These are phyloP conservation scores for Neoniphon sammara DNA, from an alignment of 2,797 vertebrate genomes.

Conservation along the genomic window DNA sequence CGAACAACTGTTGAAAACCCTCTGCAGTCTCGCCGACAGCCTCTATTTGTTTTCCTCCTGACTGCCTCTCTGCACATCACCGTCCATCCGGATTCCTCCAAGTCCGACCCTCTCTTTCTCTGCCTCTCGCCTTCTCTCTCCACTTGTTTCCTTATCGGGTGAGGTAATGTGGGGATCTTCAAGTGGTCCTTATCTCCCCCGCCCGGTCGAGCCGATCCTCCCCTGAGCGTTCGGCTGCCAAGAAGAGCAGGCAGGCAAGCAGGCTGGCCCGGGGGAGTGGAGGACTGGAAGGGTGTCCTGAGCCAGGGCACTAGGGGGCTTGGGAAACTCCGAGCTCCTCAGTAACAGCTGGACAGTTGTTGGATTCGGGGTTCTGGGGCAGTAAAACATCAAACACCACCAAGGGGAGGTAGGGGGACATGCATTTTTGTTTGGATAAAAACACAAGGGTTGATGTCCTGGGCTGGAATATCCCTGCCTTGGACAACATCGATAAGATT, in stretches of 20 bases:
- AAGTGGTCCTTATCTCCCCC: conserved; percentile 83
- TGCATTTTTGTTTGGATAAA: conserved; percentile 8
- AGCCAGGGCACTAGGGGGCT: conserved; percentile 74
- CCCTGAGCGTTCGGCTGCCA: conserved; percentile 77
- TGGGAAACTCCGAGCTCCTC: conserved; percentile 76
- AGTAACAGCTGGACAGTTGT: conserved; percentile 70
- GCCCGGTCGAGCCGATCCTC: conserved; percentile 79
- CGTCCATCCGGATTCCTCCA: conserved; percentile 45
- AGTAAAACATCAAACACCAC: conserved; percentile 56
- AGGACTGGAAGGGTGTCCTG: conserved; percentile 68
- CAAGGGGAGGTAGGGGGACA: conserved; percentile 24
- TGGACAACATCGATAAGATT: too few species aligned
- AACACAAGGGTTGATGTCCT: background rate
- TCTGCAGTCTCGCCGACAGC: conserved; percentile 2
- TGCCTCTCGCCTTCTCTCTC: conserved; percentile 46
- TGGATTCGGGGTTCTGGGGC: conserved; percentile 50
- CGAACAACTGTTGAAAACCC: conserved; percentile 12
- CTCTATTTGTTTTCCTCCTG: background rate
- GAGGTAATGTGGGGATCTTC: conserved; percentile 87
- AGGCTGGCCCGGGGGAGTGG: conserved; percentile 79
- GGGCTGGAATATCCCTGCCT: too few species aligned
- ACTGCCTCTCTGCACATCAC: conserved; percentile 46
- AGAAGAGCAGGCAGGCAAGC: conserved; percentile 76
- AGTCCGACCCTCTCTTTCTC: conserved; percentile 38
- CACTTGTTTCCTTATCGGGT: conserved; percentile 83